Base-by-base conservation (phyloP, 2,797 vertebrate species). In the Liparis tanakae region DNA sequence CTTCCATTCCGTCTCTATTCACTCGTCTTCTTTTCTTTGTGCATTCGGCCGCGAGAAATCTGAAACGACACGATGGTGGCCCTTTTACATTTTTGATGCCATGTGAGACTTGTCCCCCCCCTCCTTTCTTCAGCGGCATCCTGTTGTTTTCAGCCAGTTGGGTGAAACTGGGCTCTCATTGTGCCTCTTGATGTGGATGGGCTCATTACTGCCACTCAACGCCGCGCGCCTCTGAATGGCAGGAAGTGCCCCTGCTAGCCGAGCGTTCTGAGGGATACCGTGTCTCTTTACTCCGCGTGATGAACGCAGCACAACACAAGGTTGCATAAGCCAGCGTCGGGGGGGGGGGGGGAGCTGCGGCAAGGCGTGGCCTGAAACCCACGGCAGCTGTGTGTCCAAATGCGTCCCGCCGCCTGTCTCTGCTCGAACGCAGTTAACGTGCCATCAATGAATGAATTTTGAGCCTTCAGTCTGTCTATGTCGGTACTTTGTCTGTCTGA, bases 161-260 rank as follows among this genome's bases (percentile, higher is more conserved):
- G 78, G 80, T 72, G 79, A 78, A 85, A 83, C 84, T 71, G 79
- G 70, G 72, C 84, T 88, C 84, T 87, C 77, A 87, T 86, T 74
- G 65, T 68, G 76, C 54, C 77, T 62, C 75, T 85, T 86, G 80
- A 85, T 90, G 87, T 86, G 74, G 81, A 85, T 73, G 86, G 76
- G 74, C 83, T 89, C 79, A 69, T 84, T 85, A 82, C 70, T 76
- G 82, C 82, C 36, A 76, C 81, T 87, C 61, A 81, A 43, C 18
- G 60, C 78, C 6, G 73, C 60, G 65, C 64, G 60, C 65, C 81
- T 79, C 7, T 84, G 84, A 86, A 83, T 81, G 59, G 81, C 74
- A 85, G 88, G 90, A 90, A 86, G 89, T 77, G 80, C 66, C 80
- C 62, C 66, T 7, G 73, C 80, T 67, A 44, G 80, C 80, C 4